phyloP scores from a whole-genome alignment of 2,797 vertebrate species.

The Hafferia zeledoni region DNA sequence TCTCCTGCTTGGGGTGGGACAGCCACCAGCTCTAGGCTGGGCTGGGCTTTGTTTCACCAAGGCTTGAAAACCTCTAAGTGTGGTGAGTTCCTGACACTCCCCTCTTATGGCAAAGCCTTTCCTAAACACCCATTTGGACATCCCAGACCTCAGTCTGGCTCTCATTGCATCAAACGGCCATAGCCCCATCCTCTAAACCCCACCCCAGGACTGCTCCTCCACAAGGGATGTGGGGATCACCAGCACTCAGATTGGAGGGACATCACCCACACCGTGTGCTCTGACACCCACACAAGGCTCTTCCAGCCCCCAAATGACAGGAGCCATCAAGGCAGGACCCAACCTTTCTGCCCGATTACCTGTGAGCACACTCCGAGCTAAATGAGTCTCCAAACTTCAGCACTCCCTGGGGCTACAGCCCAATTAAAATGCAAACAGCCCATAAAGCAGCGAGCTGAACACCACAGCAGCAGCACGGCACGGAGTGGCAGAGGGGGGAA shows the following conservation, averaged over 20 bases:
- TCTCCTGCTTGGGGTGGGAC: not conserved
- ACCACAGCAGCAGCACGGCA: not conserved
- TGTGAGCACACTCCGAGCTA: not conserved
- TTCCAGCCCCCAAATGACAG: not conserved
- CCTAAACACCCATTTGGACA: not conserved
- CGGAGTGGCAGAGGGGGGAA: not conserved
- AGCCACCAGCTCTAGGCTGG: not conserved
- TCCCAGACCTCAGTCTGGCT: not conserved
- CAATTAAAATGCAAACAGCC: not conserved
- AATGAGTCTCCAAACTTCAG: not conserved
- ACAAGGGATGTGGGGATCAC: not conserved
- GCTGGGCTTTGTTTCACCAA: not conserved
- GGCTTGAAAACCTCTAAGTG: not conserved
- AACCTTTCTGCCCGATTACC: not conserved
- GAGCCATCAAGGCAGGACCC: no score
- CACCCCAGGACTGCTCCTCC: no score
- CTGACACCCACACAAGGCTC: rapidly evolving
- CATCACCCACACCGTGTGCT: rapidly evolving
- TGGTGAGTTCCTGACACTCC: rapidly evolving
- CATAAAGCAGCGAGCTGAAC: not conserved
- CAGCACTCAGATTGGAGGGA: not conserved
- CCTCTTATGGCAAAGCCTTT: rapidly evolving
- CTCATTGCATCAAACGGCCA: rapidly evolving
- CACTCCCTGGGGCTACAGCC: not conserved
- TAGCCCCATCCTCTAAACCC: rapidly evolving